Evolutionary conservation across 2,113 vertebrate species (phyloP).

Genomic region (Rhegmatorhina hoffmannsi): DNA sequence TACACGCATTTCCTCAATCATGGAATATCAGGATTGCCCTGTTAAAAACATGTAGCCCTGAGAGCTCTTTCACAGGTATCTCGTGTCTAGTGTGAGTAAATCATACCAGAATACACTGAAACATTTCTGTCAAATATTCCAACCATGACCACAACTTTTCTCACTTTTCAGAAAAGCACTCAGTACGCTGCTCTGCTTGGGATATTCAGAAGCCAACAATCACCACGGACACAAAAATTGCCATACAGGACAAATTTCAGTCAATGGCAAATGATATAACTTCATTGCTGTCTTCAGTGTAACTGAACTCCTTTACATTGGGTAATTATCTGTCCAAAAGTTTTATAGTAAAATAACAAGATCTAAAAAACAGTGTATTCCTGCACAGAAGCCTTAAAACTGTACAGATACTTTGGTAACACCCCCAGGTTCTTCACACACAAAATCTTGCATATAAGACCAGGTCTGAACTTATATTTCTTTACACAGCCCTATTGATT

Average conservation of each 20-base stretch:
- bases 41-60: background rate
- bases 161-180: background rate
- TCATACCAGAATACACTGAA: background rate
- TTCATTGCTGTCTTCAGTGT: background rate
- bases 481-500: background rate
- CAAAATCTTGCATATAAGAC: rapidly evolving
- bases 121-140: background rate
- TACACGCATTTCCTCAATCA: background rate
- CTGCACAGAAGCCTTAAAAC: background rate
- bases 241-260: background rate
- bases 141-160: background rate
- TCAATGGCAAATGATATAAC: background rate
- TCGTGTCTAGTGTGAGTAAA: background rate
- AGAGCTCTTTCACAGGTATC: background rate
- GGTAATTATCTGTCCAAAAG: background rate
- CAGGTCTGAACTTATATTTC: background rate
- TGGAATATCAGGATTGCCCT: background rate
- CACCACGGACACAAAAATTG: background rate
- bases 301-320: background rate
- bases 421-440: background rate
- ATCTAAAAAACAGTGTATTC: background rate
- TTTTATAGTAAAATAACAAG: background rate
- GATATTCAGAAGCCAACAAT: background rate
- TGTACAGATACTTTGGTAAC: background rate
- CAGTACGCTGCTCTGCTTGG: background rate